These are phyloP conservation scores for Bolinopsis microptera DNA, from an alignment of 37 sponge, comb jelly and placozoan genomes.

Conservation along the genomic window DNA sequence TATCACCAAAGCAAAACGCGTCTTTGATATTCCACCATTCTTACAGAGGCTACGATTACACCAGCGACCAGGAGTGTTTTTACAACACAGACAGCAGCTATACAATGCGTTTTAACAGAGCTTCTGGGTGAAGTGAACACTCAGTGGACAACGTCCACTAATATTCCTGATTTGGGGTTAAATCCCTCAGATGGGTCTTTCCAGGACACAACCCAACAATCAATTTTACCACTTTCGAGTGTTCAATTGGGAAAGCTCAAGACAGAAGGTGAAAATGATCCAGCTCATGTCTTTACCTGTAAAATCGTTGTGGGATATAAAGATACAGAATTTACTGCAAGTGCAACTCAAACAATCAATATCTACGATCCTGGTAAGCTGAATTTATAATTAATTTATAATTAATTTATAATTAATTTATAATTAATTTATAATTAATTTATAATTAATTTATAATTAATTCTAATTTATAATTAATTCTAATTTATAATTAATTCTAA, in stretches of 20 bases:
- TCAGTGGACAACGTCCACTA: background rate
- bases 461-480: too few relatives aligned
- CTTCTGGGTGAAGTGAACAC: background rate
- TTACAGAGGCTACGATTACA: background rate
- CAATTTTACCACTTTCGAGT: background rate
- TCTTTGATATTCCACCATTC: too few relatives aligned
- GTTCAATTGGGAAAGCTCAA: background rate
- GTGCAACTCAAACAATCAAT: too few relatives aligned
- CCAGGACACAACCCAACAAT: background rate
- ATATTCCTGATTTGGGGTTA: background rate
- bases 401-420: too few relatives aligned
- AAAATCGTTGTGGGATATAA: background rate
- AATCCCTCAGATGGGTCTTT: background rate
- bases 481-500: too few relatives aligned
- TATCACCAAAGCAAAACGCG: too few relatives aligned
- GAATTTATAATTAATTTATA: too few relatives aligned
- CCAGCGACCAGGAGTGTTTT: background rate
- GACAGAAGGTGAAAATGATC: background rate
- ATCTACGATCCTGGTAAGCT: too few relatives aligned
- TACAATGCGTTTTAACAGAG: background rate
- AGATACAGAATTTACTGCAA: background rate
- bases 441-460: too few relatives aligned
- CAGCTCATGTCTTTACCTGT: background rate
- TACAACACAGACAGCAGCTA: background rate
- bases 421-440: too few relatives aligned